phyloP scores from a whole-genome alignment of 2,113 vertebrate genomes.

The Bombycilla garrulus region DNA sequence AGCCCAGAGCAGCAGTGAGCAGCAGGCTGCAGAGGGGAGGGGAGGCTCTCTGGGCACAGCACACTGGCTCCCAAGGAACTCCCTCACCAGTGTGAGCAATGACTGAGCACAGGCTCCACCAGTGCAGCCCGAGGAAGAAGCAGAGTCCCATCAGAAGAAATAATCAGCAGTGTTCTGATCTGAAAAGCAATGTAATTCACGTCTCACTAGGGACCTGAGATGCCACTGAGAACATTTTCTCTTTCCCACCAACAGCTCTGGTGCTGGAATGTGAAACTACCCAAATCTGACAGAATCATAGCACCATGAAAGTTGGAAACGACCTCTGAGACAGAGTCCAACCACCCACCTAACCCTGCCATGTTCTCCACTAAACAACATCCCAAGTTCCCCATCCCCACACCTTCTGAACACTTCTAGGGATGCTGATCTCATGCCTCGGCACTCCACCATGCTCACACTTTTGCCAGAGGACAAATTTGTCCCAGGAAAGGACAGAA shows the following conservation, averaged over 20 bases:
- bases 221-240: not conserved
- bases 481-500: not conserved
- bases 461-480: not conserved
- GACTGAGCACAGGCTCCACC: not conserved
- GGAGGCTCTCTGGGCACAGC: not conserved
- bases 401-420: not conserved
- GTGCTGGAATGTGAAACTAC: not conserved
- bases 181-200: not conserved
- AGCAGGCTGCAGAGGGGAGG: not conserved
- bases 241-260: not conserved
- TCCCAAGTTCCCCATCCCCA: not conserved
- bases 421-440: not conserved
- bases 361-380: not conserved
- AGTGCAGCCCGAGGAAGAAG: not conserved
- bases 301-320: not conserved
- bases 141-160: not conserved
- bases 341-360: not conserved
- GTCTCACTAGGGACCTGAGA: not conserved
- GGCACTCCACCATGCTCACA: accelerated
- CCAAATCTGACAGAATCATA: not conserved
- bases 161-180: not conserved
- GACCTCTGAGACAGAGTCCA: not conserved
- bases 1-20: not conserved
- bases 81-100: not conserved
- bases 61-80: not conserved